These are phyloP conservation scores for Drosophila pectinifera DNA, from an alignment of 1,140 invertebrate genomes.

Conservation along the genomic window DNA sequence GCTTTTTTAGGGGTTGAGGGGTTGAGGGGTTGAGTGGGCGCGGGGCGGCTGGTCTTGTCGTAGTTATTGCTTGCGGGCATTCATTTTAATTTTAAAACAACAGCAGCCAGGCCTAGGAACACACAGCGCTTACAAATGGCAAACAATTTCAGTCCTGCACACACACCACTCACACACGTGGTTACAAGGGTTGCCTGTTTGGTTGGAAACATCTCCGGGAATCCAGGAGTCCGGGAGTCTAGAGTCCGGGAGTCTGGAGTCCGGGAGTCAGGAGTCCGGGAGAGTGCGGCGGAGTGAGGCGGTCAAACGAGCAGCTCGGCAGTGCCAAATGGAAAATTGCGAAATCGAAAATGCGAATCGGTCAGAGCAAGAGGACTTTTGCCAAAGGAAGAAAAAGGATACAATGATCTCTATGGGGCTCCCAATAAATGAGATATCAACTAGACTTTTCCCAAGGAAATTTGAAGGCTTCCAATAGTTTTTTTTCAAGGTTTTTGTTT, in stretches of 20 bases:
- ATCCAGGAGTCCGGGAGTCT: conserved; percentile 15
- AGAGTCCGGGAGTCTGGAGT: not conserved
- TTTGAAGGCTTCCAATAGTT: not conserved
- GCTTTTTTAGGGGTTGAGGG: conserved; percentile 18
- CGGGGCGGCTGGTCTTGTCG: conserved; percentile 63
- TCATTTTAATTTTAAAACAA: conserved; percentile 84
- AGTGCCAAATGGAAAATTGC: conserved; percentile 7
- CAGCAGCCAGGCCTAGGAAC: conserved; percentile 74
- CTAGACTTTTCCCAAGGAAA: not conserved
- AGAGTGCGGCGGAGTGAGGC: conserved; percentile 22
- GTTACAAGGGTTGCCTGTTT: conserved; percentile 66
- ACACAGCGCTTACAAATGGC: conserved; percentile 80
- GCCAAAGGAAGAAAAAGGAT: not conserved
- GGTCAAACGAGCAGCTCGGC: conserved; percentile 52
- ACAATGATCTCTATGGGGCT: not conserved
- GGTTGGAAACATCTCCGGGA: conserved; percentile 40
- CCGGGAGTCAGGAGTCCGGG: not conserved
- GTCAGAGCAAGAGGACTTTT: not conserved
- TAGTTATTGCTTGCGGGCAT: conserved; percentile 83
- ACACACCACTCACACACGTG: conserved; percentile 22
- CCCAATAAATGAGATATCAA: not conserved
- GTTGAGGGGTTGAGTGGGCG: conserved; percentile 11
- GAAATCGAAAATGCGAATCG: conserved; percentile 16
- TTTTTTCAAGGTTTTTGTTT: not conserved
- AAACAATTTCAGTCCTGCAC: conserved; percentile 71